phyloP scores from a whole-genome alignment of 2,113 vertebrate genomes.

The Mohoua ochrocephala region DNA sequence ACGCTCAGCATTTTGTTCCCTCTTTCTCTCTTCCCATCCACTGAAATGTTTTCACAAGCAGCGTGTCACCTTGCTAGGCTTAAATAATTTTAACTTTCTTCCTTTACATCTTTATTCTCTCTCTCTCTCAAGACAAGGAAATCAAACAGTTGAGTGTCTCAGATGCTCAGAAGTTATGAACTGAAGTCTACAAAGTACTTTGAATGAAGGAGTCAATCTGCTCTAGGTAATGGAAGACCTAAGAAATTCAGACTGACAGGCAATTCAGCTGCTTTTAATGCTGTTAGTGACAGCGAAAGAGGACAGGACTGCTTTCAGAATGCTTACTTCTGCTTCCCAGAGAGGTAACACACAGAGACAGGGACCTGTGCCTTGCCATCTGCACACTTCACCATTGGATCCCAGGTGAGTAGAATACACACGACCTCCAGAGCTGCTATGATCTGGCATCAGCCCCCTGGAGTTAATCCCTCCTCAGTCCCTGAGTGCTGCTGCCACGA shows the following conservation, averaged over 20 bases:
- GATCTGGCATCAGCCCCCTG: background rate
- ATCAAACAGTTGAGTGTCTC: background rate
- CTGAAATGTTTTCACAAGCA: background rate
- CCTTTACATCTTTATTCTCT: background rate
- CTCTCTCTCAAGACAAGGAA: background rate
- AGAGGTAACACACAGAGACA: background rate
- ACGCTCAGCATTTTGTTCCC: background rate
- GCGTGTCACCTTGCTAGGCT: background rate
- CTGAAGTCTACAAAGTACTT: background rate
- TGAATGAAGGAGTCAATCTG: background rate
- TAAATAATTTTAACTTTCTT: background rate
- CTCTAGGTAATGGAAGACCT: background rate
- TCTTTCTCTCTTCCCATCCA: background rate
- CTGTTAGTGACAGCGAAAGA: background rate
- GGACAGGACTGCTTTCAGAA: background rate
- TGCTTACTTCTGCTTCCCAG: background rate
- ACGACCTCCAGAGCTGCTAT: background rate
- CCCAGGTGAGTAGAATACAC: background rate
- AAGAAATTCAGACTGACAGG: background rate
- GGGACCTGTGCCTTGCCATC: background rate
- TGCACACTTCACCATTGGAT: rapidly evolving
- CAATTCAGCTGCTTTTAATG: background rate
- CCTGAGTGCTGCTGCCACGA: background rate
- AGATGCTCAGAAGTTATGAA: background rate
- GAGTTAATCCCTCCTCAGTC: background rate